Percentiles rank a stretch among this genome's conserved stretches.
These are phyloP conservation scores for Liopterus haemorrhoidalis DNA, from an alignment of 2,888 invertebrate species.

Conservation along the genomic window DNA sequence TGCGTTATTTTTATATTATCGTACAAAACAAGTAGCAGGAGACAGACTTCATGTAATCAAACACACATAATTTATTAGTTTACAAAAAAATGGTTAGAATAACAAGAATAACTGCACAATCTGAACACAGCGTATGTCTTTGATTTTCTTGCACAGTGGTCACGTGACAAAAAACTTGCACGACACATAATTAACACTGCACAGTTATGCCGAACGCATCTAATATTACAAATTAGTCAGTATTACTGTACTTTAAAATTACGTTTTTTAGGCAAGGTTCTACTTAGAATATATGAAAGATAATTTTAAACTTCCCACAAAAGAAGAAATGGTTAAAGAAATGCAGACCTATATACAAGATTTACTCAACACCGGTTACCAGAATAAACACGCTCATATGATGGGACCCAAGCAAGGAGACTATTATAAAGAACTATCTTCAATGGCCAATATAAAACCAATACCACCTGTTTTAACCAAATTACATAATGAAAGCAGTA, in stretches of 20 bases:
- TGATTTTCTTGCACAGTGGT: too few relatives aligned
- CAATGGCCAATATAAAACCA: conserved; percentile 53
- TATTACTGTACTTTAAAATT: conserved; percentile 9
- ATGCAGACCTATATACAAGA: conserved; percentile 52
- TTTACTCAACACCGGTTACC: conserved; percentile 58
- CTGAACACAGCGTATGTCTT: too few relatives aligned
- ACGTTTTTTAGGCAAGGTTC: conserved; percentile 55
- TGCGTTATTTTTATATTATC: too few relatives aligned
- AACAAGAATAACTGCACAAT: too few relatives aligned
- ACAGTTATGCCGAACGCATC: too few relatives aligned
- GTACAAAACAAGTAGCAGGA: too few relatives aligned
- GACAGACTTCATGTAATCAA: too few relatives aligned
- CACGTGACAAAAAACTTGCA: too few relatives aligned
- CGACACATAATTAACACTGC: conserved; percentile 9
- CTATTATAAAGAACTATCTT: conserved; percentile 65
- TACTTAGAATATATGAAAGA: conserved; percentile 57
- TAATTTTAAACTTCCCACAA: conserved; percentile 54
- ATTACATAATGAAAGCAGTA: conserved; percentile 61
- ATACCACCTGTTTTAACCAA: conserved; percentile 63
- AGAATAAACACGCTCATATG: conserved; percentile 72
- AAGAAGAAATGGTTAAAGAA: conserved; percentile 57
- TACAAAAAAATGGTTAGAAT: too few relatives aligned
- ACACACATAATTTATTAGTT: too few relatives aligned
- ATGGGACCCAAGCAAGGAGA: conserved; percentile 68
- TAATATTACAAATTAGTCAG: conserved; percentile 1